Evolutionary conservation across 2,113 vertebrate species (phyloP).

Genomic region (Myanophis thanlyinensis): DNA sequence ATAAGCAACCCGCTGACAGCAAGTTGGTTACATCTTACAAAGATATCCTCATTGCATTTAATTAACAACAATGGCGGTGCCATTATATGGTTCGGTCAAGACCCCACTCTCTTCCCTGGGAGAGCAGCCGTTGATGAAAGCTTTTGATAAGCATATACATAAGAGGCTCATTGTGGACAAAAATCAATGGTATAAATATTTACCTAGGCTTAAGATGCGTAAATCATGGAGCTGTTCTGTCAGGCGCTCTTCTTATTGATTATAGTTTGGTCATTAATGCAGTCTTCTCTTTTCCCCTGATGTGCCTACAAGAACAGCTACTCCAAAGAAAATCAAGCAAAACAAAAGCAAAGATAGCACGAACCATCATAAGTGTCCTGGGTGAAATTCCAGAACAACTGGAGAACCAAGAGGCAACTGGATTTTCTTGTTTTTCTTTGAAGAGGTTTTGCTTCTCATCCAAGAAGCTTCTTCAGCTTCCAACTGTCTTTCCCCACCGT

Average conservation of each 20-base stretch:
- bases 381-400: no score
- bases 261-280: constrained; percentile 25
- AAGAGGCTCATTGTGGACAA: constrained; percentile 28
- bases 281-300: neutral
- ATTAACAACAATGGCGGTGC: constrained; percentile 18
- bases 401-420: no score
- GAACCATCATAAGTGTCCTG: neutral
- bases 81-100: constrained; percentile 33
- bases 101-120: neutral
- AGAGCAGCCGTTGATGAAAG: constrained; percentile 22
- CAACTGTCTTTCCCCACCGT: no score
- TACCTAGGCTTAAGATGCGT: constrained; percentile 52
- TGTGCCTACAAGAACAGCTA: neutral
- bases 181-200: constrained; percentile 70
- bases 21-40: neutral
- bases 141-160: constrained; percentile 30
- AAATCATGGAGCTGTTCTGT: constrained; percentile 55
- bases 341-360: neutral
- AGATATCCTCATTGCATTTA: constrained; percentile 6
- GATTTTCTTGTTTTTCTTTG: no score
- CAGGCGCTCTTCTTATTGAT: constrained; percentile 48
- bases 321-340: neutral
- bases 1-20: neutral
- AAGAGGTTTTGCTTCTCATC: no score
- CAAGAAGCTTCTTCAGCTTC: no score